Percentiles rank a stretch among this genome's conserved stretches.
Evolutionary conservation across 92 coral and sea anemone species (phyloP).

Genomic region (Porites divaricata): DNA sequence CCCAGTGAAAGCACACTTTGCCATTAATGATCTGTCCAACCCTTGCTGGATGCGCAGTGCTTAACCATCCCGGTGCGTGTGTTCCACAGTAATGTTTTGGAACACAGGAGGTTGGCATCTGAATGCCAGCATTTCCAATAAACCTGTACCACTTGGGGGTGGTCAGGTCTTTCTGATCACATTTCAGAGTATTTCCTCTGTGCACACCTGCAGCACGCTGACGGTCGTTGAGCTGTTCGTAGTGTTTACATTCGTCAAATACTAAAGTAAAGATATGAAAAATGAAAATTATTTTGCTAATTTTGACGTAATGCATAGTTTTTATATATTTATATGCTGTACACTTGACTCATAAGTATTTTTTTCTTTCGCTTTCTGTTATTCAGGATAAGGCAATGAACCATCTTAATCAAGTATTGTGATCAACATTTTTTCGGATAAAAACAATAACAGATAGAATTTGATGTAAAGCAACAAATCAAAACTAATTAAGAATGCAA

Average conservation of each 20-base stretch:
- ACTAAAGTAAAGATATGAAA: neutral
- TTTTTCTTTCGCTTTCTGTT: too few species aligned
- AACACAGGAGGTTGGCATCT: constrained; percentile 68
- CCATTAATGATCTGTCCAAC: constrained; percentile 48
- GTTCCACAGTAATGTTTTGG: constrained; percentile 66
- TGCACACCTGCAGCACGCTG: constrained; percentile 33
- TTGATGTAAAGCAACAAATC: too few species aligned
- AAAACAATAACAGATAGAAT: too few species aligned
- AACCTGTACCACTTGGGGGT: constrained; percentile 73
- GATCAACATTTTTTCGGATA: too few species aligned
- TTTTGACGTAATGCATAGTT: too few species aligned
- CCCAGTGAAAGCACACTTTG: constrained; percentile 61
- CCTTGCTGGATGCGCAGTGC: constrained; percentile 49
- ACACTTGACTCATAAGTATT: too few species aligned
- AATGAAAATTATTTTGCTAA: too few species aligned
- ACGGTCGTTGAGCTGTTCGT: neutral
- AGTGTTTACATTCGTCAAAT: constrained; percentile 29
- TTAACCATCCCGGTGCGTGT: constrained; percentile 70
- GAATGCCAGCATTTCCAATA: constrained; percentile 64
- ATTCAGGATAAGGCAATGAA: too few species aligned
- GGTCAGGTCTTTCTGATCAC: constrained; percentile 36
- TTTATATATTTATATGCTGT: too few species aligned
- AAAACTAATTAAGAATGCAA: too few species aligned
- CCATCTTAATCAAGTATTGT: too few species aligned
- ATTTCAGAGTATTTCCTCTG: constrained; percentile 30